Conservation (phyloP, 2,888 invertebrate genomes). For the Listrodromus nycthemerus region DNA sequence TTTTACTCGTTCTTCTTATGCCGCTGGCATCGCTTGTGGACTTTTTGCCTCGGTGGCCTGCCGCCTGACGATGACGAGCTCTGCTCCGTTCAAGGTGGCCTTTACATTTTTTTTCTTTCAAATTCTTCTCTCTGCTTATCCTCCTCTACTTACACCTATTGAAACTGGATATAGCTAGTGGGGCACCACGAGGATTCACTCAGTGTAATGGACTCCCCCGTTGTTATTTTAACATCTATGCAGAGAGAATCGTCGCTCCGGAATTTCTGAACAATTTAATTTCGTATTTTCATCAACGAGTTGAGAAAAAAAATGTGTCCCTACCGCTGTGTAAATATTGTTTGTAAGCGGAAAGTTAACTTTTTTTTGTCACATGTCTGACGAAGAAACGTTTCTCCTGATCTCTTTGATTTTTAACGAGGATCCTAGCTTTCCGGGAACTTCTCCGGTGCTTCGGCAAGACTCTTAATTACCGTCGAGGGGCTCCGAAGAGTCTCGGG, state of each 20-base stretch:
- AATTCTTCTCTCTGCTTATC: constrained; percentile 28
- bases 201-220: constrained; percentile 65
- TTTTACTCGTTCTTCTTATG: constrained; percentile 50
- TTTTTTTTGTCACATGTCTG: constrained; percentile 34
- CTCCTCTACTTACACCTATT: constrained; percentile 49
- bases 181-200: constrained; percentile 62
- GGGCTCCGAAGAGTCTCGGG: constrained; percentile 61
- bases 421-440: constrained; percentile 38
- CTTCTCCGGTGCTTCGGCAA: constrained; percentile 50
- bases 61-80: constrained; percentile 55
- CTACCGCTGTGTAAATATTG: not conserved
- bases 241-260: constrained; percentile 11
- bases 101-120: constrained; percentile 26
- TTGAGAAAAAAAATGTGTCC: not conserved
- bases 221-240: constrained; percentile 62
- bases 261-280: constrained; percentile 36
- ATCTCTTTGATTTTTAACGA: constrained; percentile 44
- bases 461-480: constrained; percentile 67
- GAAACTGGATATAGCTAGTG: constrained; percentile 67
- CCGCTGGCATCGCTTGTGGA: constrained; percentile 63
- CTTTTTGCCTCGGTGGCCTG: constrained; percentile 60
- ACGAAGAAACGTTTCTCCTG: constrained; percentile 42
- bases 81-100: constrained; percentile 29
- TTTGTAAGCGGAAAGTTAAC: not conserved
- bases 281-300: constrained; percentile 6